phyloP scores from a whole-genome alignment of 1,140 invertebrate genomes.

The Neodiprion lecontei region DNA sequence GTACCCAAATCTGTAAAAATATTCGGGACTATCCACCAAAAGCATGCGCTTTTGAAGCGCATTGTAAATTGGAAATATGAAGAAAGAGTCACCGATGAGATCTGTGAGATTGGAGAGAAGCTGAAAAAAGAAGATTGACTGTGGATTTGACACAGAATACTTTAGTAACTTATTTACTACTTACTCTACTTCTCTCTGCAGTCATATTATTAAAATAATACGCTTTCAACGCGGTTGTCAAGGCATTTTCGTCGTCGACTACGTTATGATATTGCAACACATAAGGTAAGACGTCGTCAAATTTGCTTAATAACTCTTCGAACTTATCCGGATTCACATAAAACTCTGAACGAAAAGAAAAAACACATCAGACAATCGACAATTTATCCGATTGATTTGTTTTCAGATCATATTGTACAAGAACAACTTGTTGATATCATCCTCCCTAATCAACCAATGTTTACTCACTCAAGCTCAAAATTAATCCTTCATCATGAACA shows the following conservation, averaged over 20 bases:
- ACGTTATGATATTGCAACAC: background rate
- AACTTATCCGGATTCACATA: background rate
- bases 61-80: background rate
- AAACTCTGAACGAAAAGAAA: background rate
- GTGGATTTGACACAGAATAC: no score
- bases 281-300: background rate
- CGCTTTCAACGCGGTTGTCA: background rate
- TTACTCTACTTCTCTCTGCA: background rate
- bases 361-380: background rate
- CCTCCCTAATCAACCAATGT: no score
- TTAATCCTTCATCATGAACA: background rate
- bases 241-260: background rate
- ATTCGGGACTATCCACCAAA: background rate
- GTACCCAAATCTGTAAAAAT: conserved; percentile 1
- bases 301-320: background rate
- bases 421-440: no score
- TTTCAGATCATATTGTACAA: background rate
- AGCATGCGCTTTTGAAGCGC: background rate
- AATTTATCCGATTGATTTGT: background rate
- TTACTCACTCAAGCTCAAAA: conserved; percentile 4
- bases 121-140: background rate
- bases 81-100: background rate
- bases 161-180: no score
- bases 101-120: background rate
- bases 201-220: background rate